Evolutionary conservation across 2,113 vertebrate species (phyloP).

Genomic region (Neofelis nebulosa): DNA sequence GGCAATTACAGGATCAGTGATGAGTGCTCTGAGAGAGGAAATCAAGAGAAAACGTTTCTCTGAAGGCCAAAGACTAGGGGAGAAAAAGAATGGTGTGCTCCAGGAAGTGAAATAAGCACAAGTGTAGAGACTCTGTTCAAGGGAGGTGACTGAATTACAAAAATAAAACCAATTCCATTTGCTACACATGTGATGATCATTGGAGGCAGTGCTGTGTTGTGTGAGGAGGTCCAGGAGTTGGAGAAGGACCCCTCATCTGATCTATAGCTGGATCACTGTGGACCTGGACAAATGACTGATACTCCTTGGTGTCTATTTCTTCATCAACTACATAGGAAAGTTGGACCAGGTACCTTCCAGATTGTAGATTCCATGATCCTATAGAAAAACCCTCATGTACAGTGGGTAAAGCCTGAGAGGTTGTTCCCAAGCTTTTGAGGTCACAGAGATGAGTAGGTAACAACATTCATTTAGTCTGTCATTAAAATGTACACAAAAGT

Average conservation of each 20-base stretch:
- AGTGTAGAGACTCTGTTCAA: not conserved
- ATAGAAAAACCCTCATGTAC: not conserved
- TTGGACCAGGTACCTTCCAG: not conserved
- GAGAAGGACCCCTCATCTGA: not conserved
- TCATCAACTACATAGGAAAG: not conserved
- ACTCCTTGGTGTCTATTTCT: not conserved
- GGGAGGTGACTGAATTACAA: not conserved
- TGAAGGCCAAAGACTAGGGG: not conserved
- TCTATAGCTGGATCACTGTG: not conserved
- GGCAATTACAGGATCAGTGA: not conserved
- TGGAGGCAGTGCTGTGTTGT: no score
- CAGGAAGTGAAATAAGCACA: not conserved
- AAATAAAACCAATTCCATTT: not conserved
- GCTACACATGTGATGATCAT: no score
- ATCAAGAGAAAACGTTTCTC: not conserved
- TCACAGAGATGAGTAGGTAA: not conserved
- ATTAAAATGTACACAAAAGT: not conserved
- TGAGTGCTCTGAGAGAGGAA: not conserved
- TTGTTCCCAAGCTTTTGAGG: not conserved
- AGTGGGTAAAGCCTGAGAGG: not conserved
- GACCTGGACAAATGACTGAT: not conserved
- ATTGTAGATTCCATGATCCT: not conserved
- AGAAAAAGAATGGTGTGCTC: not conserved
- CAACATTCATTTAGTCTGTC: not conserved
- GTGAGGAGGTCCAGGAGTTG: not conserved